phyloP scores from a whole-genome alignment of 2,888 invertebrate species.

The Anthrax anthrax region DNA sequence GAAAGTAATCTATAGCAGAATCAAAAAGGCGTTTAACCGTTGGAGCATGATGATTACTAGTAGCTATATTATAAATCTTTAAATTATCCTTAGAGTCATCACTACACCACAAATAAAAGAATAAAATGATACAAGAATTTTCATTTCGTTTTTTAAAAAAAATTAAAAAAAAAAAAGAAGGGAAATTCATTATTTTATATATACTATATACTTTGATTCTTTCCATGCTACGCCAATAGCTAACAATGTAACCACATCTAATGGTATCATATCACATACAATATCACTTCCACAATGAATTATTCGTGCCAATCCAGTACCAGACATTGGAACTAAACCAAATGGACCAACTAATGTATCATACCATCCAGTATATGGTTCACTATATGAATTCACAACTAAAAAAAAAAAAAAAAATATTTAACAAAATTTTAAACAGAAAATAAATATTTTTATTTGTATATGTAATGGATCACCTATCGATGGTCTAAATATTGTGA shows the following conservation, averaged over 20 bases:
- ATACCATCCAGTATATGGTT: not conserved
- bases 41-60: not conserved
- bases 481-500: conserved; percentile 63
- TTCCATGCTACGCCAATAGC: not conserved
- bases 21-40: too few species aligned
- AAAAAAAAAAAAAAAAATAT: too few species aligned
- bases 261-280: not conserved
- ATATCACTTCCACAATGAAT: not conserved
- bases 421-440: not conserved
- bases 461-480: conserved; percentile 39
- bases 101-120: too few species aligned
- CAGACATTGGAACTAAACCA: not conserved
- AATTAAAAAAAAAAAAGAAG: too few species aligned
- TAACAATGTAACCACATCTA: not conserved
- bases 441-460: not conserved
- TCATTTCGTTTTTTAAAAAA: too few species aligned
- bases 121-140: too few species aligned
- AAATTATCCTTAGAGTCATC: not conserved
- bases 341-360: not conserved
- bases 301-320: not conserved
- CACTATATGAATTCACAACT: not conserved
- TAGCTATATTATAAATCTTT: not conserved
- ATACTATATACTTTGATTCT: too few species aligned
- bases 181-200: too few species aligned
- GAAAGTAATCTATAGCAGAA: not conserved